Evolutionary conservation across 1,140 invertebrate genomes (phyloP), one percentile per base, ranked within the genome.

Genomic region (Leguminivora glycinivorella): DNA sequence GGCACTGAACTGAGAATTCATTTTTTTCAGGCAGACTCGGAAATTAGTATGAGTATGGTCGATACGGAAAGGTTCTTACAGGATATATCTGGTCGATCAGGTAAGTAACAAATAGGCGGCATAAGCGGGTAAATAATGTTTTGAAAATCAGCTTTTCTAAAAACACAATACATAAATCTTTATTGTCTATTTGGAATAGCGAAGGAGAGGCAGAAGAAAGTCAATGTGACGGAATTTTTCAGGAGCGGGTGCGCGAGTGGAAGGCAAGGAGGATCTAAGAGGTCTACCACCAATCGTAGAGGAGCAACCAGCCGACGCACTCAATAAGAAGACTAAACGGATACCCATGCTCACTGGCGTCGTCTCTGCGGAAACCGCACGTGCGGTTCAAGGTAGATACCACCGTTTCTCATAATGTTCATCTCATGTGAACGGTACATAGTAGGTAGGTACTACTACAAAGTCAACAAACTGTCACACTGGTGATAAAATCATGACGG

Each of bases 301-400:
- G 25, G 85, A 92, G 0, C 88, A 93, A 47, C 94, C 95, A 1
- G 89, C 94, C 24, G 81, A 94, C 17, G 91, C 94, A 12, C 75
- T 96, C n/a, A 90, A 92, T 34, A 83, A 89, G 5, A 93, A 93
- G 12, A 73, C 73, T 10, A 82, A 87, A 58, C 87, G 92, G 0
- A 93, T 95, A 22, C 95, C 95, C 0, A 77, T 96, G 68, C 88
- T 96, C 0, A 95, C 94, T 0, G 95, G 95, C 2, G 94, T 95
- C 2, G 93, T 94, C 1, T 95, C 94, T 26, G 93, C 95, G 47
- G 95, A 96, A 86, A 95, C 95, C 0, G 93, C 94, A 19, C 72
- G 76, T 19, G 94, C 94, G 25, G 89, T 95, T 24, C 90, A 92
- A 72, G 94, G 94, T 89, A 91, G 25, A 68, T 43, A 43, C 2